Evolutionary conservation across 2,113 vertebrate species (phyloP).

Genomic region (Sinocyclocheilus grahami): DNA sequence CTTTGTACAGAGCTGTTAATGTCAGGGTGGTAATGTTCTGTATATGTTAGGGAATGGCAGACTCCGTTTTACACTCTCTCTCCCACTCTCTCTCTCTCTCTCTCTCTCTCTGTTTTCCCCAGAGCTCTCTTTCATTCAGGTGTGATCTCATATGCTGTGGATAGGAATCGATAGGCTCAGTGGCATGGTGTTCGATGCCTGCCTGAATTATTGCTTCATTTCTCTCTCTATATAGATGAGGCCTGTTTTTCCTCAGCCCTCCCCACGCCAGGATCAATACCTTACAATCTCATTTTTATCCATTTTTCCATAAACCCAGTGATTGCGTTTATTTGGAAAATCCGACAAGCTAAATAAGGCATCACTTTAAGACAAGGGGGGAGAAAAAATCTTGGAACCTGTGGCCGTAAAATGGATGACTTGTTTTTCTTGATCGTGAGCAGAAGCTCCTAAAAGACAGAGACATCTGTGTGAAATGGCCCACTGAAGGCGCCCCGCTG

Average conservation of each 20-base stretch:
- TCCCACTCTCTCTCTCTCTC: conserved; percentile 55
- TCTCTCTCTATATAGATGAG: conserved; percentile 97
- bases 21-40: conserved; percentile 82
- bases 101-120: conserved; percentile 48
- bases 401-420: conserved; percentile 77
- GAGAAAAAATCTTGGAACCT: conserved; percentile 70
- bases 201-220: conserved; percentile 99
- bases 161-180: conserved; percentile 87
- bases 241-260: conserved; percentile 84
- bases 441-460: conserved; percentile 55
- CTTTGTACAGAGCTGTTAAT: conserved; percentile 86
- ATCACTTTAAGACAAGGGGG: conserved; percentile 76
- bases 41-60: conserved; percentile 46
- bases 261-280: conserved; percentile 84
- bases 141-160: conserved; percentile 81
- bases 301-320: conserved; percentile 98
- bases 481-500: conserved; percentile 44
- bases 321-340: conserved; percentile 99
- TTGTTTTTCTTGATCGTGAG: conserved; percentile 66
- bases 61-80: background rate
- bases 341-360: conserved; percentile 98
- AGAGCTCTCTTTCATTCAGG: conserved; percentile 68
- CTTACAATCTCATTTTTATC: conserved; percentile 95
- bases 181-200: conserved; percentile 90
- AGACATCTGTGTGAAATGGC: conserved; percentile 46